phyloP scores from a whole-genome alignment of 1,140 invertebrate genomes.

The Rhynchophorus ferrugineus region DNA sequence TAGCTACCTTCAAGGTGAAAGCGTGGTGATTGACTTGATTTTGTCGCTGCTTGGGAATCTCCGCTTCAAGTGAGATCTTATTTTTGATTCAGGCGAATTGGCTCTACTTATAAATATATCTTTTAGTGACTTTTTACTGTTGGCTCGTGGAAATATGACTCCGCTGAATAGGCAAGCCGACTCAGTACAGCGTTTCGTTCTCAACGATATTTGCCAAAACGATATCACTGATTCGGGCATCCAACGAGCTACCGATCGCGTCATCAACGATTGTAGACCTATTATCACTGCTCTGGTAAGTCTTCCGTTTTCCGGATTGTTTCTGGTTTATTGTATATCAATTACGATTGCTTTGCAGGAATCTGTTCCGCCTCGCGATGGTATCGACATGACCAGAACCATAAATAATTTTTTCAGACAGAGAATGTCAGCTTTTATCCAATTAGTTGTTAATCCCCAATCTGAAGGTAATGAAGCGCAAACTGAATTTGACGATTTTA shows the following conservation, averaged over 20 bases:
- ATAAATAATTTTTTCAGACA: constrained; percentile 31
- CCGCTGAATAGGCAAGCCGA: constrained; percentile 35
- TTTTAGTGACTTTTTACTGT: constrained; percentile 32
- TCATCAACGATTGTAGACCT: constrained; percentile 33
- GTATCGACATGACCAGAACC: constrained; percentile 36
- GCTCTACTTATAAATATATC: constrained; percentile 2
- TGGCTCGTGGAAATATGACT: constrained; percentile 30
- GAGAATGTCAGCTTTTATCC: constrained; percentile 31
- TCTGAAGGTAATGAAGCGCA: constrained; percentile 23
- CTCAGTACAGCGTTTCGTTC: constrained; percentile 44
- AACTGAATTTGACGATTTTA: not conserved
- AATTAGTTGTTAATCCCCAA: constrained; percentile 24
- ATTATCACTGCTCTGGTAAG: constrained; percentile 35
- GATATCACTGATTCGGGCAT: constrained; percentile 31
- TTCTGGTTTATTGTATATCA: constrained; percentile 7
- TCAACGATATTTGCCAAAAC: constrained; percentile 41
- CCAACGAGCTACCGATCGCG: constrained; percentile 32
- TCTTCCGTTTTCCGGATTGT: constrained; percentile 4
- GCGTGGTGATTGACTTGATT: constrained; percentile 40
- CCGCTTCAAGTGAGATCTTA: constrained; percentile 29
- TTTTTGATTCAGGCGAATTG: not conserved
- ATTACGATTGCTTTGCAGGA: constrained; percentile 17
- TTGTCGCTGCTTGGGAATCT: constrained; percentile 39
- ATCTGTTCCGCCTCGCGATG: constrained; percentile 25
- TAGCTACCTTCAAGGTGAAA: constrained; percentile 41